These are phyloP conservation scores for Agonum fuliginosum DNA, from an alignment of 2,888 invertebrate species.

Conservation along the genomic window DNA sequence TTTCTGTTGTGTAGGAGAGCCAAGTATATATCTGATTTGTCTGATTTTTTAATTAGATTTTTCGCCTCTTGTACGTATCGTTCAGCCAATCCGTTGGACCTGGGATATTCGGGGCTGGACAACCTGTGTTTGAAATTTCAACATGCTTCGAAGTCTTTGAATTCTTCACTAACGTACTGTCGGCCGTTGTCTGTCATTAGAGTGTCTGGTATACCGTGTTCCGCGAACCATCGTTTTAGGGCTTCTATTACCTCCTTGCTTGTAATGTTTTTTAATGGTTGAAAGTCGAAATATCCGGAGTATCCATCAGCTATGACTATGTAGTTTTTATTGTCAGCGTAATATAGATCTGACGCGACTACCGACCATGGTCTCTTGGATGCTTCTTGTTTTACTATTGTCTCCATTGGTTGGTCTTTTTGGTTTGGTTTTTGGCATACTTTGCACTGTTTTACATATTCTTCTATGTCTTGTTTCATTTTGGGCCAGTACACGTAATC, in stretches of 20 bases:
- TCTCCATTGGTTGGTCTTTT: neutral
- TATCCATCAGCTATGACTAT: slow-evolving; percentile 60
- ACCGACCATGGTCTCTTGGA: neutral
- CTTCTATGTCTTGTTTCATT: neutral
- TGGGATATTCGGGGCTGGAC: slow-evolving; percentile 56
- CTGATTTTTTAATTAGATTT: slow-evolving; percentile 55
- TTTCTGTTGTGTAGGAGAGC: slow-evolving; percentile 45
- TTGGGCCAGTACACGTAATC: slow-evolving; percentile 13
- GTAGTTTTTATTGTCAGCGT: slow-evolving; percentile 28
- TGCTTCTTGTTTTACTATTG: neutral
- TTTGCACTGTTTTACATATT: neutral
- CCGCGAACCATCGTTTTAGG: slow-evolving; percentile 54
- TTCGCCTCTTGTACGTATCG: slow-evolving; percentile 47
- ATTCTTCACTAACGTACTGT: slow-evolving; percentile 61
- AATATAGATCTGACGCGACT: neutral
- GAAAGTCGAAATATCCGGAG: slow-evolving; percentile 33
- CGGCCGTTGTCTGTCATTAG: slow-evolving; percentile 55
- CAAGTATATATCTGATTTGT: slow-evolving; percentile 4
- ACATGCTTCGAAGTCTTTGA: slow-evolving; percentile 39
- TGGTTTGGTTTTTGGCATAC: neutral
- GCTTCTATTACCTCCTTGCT: slow-evolving; percentile 33
- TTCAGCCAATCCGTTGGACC: slow-evolving; percentile 62
- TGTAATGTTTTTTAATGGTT: slow-evolving; percentile 54
- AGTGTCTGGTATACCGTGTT: slow-evolving; percentile 53
- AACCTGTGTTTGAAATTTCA: slow-evolving; percentile 44